Evolutionary conservation across 1,140 invertebrate genomes (phyloP).

Genomic region (Plutomurus gul): DNA sequence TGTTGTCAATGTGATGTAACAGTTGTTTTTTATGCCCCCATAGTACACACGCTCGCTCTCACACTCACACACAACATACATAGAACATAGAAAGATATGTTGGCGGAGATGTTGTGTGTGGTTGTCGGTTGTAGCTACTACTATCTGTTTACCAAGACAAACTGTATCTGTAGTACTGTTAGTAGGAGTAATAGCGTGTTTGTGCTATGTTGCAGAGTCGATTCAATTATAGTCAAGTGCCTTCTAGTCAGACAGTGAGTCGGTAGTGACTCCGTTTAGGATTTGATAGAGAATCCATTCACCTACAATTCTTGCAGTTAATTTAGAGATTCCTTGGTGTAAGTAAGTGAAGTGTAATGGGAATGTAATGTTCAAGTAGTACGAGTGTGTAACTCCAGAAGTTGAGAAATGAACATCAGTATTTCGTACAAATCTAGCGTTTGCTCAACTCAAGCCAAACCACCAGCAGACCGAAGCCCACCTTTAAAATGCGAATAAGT

Average conservation of each 20-base stretch:
- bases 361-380: neutral
- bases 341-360: neutral
- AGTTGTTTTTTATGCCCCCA: too few species aligned
- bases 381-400: constrained; percentile 8
- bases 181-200: too few species aligned
- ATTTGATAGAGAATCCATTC: neutral
- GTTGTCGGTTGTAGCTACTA: too few species aligned
- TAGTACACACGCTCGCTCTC: too few species aligned
- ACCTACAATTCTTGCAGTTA: neutral
- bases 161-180: too few species aligned
- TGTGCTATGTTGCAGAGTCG: too few species aligned
- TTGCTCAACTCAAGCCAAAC: constrained; percentile 22
- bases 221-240: neutral
- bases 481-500: neutral
- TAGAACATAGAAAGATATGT: too few species aligned
- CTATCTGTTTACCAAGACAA: too few species aligned
- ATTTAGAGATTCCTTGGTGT: neutral
- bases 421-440: constrained; percentile 24
- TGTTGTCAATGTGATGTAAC: too few species aligned
- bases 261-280: neutral
- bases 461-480: constrained; percentile 17
- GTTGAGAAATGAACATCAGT: constrained; percentile 2
- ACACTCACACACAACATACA: too few species aligned
- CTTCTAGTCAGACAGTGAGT: neutral
- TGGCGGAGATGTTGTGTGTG: too few species aligned